Evolutionary conservation across 2,888 invertebrate genomes (phyloP).

Genomic region (Melipona beecheii): DNA sequence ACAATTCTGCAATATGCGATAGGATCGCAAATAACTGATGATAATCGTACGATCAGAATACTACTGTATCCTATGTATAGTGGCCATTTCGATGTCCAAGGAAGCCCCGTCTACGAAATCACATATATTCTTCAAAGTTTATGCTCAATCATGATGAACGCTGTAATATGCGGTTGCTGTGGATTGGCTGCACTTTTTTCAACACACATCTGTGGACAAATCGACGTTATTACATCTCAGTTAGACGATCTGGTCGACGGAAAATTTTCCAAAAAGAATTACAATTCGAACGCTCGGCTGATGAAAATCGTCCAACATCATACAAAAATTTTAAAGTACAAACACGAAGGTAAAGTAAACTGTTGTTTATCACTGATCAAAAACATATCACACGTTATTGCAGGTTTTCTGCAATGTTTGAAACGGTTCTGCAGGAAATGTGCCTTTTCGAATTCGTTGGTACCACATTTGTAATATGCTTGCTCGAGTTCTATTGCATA

Average conservation of each 20-base stretch:
- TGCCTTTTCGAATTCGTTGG: constrained; percentile 76
- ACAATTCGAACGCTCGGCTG: not conserved
- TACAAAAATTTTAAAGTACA: constrained; percentile 14
- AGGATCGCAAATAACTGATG: not conserved
- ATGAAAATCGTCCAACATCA: not conserved
- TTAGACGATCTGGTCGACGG: not conserved
- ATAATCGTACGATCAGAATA: constrained; percentile 6
- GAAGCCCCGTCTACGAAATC: constrained; percentile 71
- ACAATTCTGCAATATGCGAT: not conserved
- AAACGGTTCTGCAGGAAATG: constrained; percentile 69
- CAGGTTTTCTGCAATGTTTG: constrained; percentile 51
- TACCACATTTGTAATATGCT: constrained; percentile 77
- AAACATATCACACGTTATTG: not conserved
- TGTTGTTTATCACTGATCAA: not conserved
- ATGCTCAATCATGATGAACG: constrained; percentile 64
- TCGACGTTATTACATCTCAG: constrained; percentile 43
- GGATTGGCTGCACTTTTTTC: constrained; percentile 58
- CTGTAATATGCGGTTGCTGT: constrained; percentile 61
- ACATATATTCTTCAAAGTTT: constrained; percentile 69
- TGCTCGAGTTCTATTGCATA: constrained; percentile 77
- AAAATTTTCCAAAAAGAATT: not conserved
- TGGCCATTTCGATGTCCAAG: constrained; percentile 63
- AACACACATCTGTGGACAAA: constrained; percentile 64
- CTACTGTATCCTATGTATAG: constrained; percentile 35
- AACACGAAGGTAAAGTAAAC: not conserved